Evolutionary conservation across 2,888 invertebrate genomes (phyloP), one percentile per base, ranked within the genome.

Genomic region (Stictocephala bisonia): DNA sequence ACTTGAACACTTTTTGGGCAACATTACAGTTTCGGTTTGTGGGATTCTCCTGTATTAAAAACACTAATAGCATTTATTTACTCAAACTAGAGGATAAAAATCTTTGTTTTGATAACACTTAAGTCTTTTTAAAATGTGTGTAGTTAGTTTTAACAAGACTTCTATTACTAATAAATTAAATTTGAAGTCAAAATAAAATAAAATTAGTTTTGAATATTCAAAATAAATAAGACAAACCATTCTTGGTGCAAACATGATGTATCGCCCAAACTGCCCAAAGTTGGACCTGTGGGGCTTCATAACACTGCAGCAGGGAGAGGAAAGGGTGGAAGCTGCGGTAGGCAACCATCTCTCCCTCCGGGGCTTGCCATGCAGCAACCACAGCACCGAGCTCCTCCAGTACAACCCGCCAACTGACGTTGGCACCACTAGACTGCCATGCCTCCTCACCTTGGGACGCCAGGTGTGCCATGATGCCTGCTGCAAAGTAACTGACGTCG

Each of bases 381-480:
- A 78, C 75, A 27, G 82, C 82, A 79, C 88, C 88, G 80, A 90
- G 81, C 79, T 87, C 87, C 11, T 82, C 78, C 35, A 89, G 82
- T 80, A 89, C 84, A 50, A 84, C 82, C 22, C 40, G 27, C 70
- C 70, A 71, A 2, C 81, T 76, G 13, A 96, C 87, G 0, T 88
- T 85, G 0, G 72, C 66, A n/a, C 77, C 75, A 83, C 83, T 40
- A 82, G 83, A 90, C 15, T 94, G 89, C 97, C 98, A 99, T 0
- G 91, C 89, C 7, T 87, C 89, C 0, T 90, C 88, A 0, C 97
- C 97, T 84, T 98, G 97, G 0, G 95, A 95, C 1, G 95, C 93
- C 86, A 98, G 93, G 85, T 99, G 98, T 0, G 97, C 95, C 74
- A 99, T 87, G 41, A 99, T 97, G 2, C 98, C 97, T 6, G 96